Percentiles rank a stretch among this genome's conserved stretches.
These are phyloP conservation scores for Leptinotarsa peninsularis DNA, from an alignment of 2,888 invertebrate species.

Conservation along the genomic window DNA sequence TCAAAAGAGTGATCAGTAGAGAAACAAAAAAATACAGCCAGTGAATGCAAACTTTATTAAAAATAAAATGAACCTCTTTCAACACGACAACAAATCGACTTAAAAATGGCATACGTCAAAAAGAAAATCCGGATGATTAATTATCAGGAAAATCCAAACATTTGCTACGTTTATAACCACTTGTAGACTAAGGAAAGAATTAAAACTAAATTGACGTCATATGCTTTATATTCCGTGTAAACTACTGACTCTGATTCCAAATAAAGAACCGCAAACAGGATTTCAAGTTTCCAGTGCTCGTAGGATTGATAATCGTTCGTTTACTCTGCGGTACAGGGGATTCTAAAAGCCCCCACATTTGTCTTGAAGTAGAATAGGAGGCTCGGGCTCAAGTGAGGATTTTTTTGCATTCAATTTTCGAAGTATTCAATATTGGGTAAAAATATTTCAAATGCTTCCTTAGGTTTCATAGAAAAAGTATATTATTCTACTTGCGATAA, in stretches of 20 bases:
- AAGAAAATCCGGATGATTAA: not conserved
- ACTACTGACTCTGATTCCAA: not conserved
- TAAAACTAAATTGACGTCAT: not conserved
- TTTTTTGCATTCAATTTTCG: too few relatives aligned
- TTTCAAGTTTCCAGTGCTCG: not conserved
- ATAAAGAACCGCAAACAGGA: constrained; percentile 16
- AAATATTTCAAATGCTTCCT: too few relatives aligned
- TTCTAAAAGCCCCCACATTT: not conserved
- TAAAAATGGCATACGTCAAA: not conserved
- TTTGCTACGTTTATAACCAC: not conserved
- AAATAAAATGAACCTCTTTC: too few relatives aligned
- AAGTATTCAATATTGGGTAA: too few relatives aligned
- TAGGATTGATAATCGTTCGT: not conserved
- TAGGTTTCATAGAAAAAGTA: too few relatives aligned
- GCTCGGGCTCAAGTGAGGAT: too few relatives aligned
- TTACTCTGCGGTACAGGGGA: not conserved
- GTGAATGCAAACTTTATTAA: too few relatives aligned
- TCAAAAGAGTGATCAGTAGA: too few relatives aligned
- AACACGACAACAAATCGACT: too few relatives aligned
- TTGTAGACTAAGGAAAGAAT: not conserved
- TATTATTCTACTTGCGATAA: too few relatives aligned
- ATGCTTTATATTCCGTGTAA: not conserved
- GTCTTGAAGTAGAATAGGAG: too few relatives aligned
- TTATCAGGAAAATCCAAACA: not conserved
- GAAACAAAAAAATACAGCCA: too few relatives aligned